Conservation (phyloP, 1,140 invertebrate species). For the Acromyrmex echinatior region DNA sequence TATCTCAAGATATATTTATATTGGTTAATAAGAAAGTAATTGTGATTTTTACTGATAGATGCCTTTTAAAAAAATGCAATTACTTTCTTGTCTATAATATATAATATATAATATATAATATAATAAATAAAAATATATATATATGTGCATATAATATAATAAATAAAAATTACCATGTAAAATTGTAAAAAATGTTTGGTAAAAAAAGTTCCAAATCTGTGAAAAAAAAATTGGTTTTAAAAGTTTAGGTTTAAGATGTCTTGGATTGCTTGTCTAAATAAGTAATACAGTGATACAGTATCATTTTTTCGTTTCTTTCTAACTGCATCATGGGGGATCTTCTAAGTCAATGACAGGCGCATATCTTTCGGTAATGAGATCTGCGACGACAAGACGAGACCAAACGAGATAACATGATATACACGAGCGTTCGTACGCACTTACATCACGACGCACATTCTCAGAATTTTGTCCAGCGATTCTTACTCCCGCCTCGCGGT, state of each 20-base stretch:
- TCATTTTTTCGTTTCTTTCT: neutral
- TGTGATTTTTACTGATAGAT: too few relatives aligned
- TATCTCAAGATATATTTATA: too few relatives aligned
- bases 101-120: too few relatives aligned
- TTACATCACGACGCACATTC: slow-evolving; percentile 68
- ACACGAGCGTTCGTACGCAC: slow-evolving; percentile 59
- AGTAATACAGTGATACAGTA: neutral
- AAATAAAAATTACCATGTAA: neutral
- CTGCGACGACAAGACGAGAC: slow-evolving; percentile 49
- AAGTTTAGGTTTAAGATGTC: neutral
- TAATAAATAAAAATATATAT: too few relatives aligned
- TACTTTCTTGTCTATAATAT: too few relatives aligned
- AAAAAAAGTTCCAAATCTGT: neutral
- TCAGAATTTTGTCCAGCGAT: slow-evolving; percentile 68
- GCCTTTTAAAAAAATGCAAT: too few relatives aligned
- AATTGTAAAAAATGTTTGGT: neutral
- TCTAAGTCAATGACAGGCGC: slow-evolving; percentile 15
- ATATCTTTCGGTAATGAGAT: slow-evolving; percentile 70
- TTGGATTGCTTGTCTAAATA: neutral
- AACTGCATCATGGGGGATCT: neutral
- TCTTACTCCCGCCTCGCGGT: slow-evolving; percentile 25
- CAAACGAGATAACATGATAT: slow-evolving; percentile 65
- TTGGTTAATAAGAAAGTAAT: too few relatives aligned
- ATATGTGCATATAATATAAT: neutral
- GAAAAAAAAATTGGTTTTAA: neutral